Conservation (phyloP, 2,888 invertebrate genomes). For the Keiferia lycopersicella region DNA sequence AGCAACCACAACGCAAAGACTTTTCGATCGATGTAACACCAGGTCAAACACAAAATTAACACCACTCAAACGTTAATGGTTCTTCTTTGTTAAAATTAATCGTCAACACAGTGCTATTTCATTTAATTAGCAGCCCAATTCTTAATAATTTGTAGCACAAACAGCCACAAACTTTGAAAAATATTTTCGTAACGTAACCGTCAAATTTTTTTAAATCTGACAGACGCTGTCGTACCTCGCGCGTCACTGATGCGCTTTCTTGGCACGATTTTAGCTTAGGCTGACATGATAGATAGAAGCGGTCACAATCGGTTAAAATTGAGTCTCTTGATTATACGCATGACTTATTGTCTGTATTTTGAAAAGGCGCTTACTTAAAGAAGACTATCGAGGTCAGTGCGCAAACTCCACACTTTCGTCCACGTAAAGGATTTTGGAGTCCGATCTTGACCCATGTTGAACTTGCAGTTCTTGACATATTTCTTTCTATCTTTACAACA, state of each 20-base stretch:
- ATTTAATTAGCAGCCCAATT: not conserved
- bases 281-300: no score
- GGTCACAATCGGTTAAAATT: no score
- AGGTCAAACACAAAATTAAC: not conserved
- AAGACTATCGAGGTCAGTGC: no score
- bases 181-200: slow-evolving; percentile 42
- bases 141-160: slow-evolving; percentile 24
- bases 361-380: no score
- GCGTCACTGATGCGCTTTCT: slow-evolving; percentile 9
- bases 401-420: no score
- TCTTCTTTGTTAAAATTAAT: not conserved
- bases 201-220: slow-evolving; percentile 51
- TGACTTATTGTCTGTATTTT: no score
- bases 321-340: no score
- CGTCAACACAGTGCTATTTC: not conserved
- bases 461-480: no score
- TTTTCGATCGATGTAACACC: not conserved
- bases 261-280: not conserved
- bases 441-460: no score
- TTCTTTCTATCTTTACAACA: no score
- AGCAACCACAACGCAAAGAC: not conserved
- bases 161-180: slow-evolving; percentile 42
- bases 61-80: not conserved
- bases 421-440: no score
- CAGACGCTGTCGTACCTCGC: slow-evolving; percentile 32